Evolutionary conservation across 2,888 invertebrate genomes (phyloP).

Genomic region (Monochamus alternatus): DNA sequence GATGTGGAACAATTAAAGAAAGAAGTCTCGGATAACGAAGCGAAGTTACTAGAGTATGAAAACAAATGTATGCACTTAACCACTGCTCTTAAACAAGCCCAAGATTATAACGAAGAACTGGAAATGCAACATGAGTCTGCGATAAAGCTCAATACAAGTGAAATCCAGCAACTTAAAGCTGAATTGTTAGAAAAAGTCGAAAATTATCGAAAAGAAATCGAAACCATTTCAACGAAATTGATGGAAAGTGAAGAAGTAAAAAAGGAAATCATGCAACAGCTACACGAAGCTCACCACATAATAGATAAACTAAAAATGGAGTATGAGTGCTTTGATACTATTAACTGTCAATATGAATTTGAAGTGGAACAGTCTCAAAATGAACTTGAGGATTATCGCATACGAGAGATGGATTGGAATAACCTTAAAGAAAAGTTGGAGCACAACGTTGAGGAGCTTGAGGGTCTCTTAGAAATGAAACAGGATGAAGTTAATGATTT

Average conservation of each 20-base stretch:
- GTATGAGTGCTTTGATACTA: conserved; percentile 51
- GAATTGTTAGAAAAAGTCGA: conserved; percentile 62
- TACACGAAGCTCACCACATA: conserved; percentile 55
- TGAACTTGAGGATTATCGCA: conserved; percentile 55
- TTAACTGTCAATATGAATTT: conserved; percentile 47
- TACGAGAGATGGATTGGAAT: conserved; percentile 54
- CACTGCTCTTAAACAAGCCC: conserved; percentile 60
- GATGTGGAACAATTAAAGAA: conserved; percentile 75
- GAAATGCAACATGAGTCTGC: conserved; percentile 64
- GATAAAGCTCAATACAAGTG: conserved; percentile 59
- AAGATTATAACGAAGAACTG: conserved; percentile 62
- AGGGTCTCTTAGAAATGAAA: conserved; percentile 46
- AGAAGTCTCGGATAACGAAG: conserved; percentile 65
- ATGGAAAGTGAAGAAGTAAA: conserved; percentile 52
- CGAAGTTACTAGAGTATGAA: conserved; percentile 63
- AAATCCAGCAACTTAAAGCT: conserved; percentile 58
- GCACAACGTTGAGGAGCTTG: conserved; percentile 43
- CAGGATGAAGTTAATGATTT: conserved; percentile 49
- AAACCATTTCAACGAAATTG: conserved; percentile 43
- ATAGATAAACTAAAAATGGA: conserved; percentile 49
- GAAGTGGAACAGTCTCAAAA: conserved; percentile 54
- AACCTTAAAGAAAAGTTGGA: conserved; percentile 54
- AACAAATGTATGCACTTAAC: conserved; percentile 60
- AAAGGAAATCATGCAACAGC: conserved; percentile 55
- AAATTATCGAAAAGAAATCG: conserved; percentile 51